These are phyloP conservation scores for Calliopsis andreniformis DNA, from an alignment of 1,140 invertebrate species.

Conservation along the genomic window DNA sequence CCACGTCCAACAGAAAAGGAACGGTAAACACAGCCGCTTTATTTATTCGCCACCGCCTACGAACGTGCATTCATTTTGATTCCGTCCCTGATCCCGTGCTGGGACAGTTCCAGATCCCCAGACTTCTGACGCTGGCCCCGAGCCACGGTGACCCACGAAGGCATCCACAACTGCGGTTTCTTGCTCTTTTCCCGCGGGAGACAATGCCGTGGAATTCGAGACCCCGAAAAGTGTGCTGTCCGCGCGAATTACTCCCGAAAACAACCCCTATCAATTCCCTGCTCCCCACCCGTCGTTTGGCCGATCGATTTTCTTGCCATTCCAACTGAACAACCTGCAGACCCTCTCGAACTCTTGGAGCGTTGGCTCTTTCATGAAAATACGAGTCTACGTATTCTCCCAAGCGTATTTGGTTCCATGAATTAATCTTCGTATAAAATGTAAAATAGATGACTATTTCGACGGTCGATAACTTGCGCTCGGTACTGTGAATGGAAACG, in stretches of 20 bases:
- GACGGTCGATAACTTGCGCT: too few relatives aligned
- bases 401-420: neutral
- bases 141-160: conserved; percentile 42
- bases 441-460: too few relatives aligned
- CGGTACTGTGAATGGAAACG: too few relatives aligned
- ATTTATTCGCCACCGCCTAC: conserved; percentile 24
- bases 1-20: neutral
- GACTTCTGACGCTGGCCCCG: conserved; percentile 55
- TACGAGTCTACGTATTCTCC: neutral
- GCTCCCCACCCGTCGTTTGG: neutral
- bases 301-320: conserved; percentile 39
- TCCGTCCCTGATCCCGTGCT: conserved; percentile 36
- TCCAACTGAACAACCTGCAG: conserved; percentile 20
- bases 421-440: neutral
- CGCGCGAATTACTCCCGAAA: conserved; percentile 37
- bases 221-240: conserved; percentile 39
- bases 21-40: conserved; percentile 34
- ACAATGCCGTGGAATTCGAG: conserved; percentile 42
- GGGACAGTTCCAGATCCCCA: conserved; percentile 57
- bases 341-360: neutral
- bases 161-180: conserved; percentile 47
- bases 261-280: conserved; percentile 36
- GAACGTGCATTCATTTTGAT: conserved; percentile 43
- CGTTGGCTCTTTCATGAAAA: neutral
- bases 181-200: conserved; percentile 47